These are phyloP conservation scores for Galerucella pusilla DNA, from an alignment of 2,888 invertebrate genomes.

Conservation along the genomic window DNA sequence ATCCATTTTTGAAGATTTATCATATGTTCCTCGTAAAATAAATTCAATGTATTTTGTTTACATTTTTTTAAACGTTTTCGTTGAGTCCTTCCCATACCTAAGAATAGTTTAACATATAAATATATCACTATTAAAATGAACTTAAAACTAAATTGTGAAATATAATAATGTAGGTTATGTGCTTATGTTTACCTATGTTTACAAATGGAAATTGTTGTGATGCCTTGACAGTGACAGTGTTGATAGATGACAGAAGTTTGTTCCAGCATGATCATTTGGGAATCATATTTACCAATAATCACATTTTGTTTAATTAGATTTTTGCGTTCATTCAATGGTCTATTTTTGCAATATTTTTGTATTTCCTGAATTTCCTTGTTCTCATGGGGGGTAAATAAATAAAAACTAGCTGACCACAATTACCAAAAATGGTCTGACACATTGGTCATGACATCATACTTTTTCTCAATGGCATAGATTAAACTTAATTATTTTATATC, in stretches of 20 bases:
- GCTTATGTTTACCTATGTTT: not conserved
- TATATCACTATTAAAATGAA: not conserved
- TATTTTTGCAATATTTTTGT: too few relatives aligned
- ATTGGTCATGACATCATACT: too few relatives aligned
- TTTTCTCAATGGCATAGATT: too few relatives aligned
- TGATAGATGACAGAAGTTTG: not conserved
- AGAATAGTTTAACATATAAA: not conserved
- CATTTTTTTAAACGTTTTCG: slow-evolving; percentile 59
- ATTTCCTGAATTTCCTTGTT: too few relatives aligned
- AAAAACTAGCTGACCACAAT: too few relatives aligned
- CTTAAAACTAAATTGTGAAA: not conserved
- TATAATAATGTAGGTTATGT: not conserved
- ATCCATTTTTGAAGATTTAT: slow-evolving; percentile 67
- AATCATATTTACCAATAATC: not conserved
- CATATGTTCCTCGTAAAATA: slow-evolving; percentile 54
- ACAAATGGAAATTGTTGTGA: not conserved
- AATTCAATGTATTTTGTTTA: slow-evolving; percentile 38
- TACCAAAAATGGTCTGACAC: too few relatives aligned
- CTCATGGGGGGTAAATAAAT: too few relatives aligned
- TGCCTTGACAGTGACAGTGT: not conserved
- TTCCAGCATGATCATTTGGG: not conserved
- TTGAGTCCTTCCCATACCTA: slow-evolving; percentile 68
- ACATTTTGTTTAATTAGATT: too few relatives aligned
- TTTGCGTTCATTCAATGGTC: too few relatives aligned
- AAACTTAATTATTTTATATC: too few relatives aligned